A percentile compares a stretch with the other conserved stretches of the same genome.
These are phyloP conservation scores for Sceloporus undulatus DNA, from an alignment of 2,113 vertebrate species.

Conservation along the genomic window DNA sequence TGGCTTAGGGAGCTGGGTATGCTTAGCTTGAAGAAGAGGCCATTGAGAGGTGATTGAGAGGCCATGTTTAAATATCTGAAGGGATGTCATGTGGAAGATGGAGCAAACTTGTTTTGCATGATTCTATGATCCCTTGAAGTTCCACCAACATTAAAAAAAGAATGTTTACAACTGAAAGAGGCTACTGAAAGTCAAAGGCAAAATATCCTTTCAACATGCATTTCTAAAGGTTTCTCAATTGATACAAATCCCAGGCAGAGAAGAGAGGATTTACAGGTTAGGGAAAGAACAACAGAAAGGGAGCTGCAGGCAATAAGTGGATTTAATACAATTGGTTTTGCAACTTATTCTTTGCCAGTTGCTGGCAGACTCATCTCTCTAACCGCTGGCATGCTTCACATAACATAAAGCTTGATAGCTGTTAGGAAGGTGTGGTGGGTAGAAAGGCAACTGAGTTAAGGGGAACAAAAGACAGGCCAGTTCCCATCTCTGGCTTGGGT, in stretches of 20 bases:
- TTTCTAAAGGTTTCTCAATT: conserved; percentile 51
- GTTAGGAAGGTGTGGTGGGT: conserved; percentile 11
- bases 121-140: background rate
- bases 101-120: no score
- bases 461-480: background rate
- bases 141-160: conserved; percentile 22
- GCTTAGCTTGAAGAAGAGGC: no score
- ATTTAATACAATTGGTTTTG: background rate
- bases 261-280: conserved; percentile 2
- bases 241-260: conserved; percentile 43
- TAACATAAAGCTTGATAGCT: background rate
- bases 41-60: no score
- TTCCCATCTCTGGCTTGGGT: conserved; percentile 5
- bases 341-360: background rate
- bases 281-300: conserved; percentile 31
- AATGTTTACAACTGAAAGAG: background rate
- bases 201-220: background rate
- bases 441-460: conserved; percentile 8
- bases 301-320: conserved; percentile 9
- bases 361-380: background rate
- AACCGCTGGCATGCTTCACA: background rate
- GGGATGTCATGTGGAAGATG: no score
- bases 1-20: no score
- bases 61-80: no score
- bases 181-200: rapidly evolving